These are phyloP conservation scores for Aphelinus atriplicis DNA, from an alignment of 1,140 invertebrate species.

Conservation along the genomic window DNA sequence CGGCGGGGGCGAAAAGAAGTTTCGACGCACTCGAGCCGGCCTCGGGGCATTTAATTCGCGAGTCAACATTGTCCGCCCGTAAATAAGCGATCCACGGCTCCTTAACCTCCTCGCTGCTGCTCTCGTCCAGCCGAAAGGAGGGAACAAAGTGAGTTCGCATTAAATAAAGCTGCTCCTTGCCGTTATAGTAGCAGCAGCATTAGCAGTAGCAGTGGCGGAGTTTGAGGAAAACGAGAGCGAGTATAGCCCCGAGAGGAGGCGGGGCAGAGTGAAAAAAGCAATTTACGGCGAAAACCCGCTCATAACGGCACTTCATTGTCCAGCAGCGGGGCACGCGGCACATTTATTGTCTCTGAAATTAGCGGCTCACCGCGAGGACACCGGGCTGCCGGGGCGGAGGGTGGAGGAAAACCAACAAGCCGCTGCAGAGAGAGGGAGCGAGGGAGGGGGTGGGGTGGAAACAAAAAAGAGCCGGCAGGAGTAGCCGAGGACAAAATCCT, in stretches of 20 bases:
- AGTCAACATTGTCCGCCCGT: conserved; percentile 37
- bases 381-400: no score
- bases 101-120: not conserved
- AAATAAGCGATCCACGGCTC: conserved; percentile 18
- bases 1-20: conserved; percentile 18
- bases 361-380: conserved; percentile 14
- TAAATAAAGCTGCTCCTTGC: conserved; percentile 17
- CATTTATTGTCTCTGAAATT: conserved; percentile 42
- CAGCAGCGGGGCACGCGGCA: not conserved
- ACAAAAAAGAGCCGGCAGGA: not conserved
- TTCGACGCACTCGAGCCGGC: not conserved
- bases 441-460: not conserved
- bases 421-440: no score
- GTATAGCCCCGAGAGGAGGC: not conserved
- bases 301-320: conserved; percentile 36
- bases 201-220: not conserved
- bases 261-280: conserved; percentile 23
- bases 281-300: conserved; percentile 37
- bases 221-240: conserved; percentile 19
- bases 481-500: conserved; percentile 2
- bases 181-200: no score
- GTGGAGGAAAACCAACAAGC: conserved; percentile 21
- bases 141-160: conserved; percentile 36
- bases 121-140: not conserved
- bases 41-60: conserved; percentile 31